Conservation (phyloP, 2,797 vertebrate genomes). For the Alectoris magna region DNA sequence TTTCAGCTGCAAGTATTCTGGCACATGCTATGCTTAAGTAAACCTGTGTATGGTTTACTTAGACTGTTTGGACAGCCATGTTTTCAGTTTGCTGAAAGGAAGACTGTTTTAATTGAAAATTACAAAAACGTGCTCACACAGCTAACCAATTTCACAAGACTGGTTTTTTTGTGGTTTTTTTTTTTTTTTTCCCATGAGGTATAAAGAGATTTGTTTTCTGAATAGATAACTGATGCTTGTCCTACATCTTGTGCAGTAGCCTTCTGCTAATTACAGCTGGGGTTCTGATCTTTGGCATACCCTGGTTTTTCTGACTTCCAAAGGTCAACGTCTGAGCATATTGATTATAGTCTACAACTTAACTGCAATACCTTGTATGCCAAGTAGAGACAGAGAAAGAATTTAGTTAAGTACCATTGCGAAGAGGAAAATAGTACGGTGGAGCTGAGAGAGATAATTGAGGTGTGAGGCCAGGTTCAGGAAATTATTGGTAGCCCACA, state of each 20-base stretch:
- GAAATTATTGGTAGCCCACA: conserved; percentile 18
- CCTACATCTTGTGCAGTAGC: neutral
- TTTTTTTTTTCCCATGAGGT: neutral
- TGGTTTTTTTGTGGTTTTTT: neutral
- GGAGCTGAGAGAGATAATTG: conserved; percentile 5
- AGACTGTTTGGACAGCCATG: neutral
- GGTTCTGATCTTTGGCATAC: neutral
- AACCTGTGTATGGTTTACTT: neutral
- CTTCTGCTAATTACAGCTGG: neutral
- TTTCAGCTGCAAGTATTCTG: neutral
- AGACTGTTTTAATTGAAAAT: neutral
- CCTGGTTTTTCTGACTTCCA: neutral
- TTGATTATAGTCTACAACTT: neutral
- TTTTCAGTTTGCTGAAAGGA: neutral
- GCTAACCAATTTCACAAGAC: neutral
- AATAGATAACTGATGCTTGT: neutral
- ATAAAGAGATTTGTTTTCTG: neutral
- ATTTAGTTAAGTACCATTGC: neutral
- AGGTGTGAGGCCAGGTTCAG: neutral
- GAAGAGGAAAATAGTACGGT: neutral
- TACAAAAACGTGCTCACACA: neutral
- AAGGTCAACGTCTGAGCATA: neutral
- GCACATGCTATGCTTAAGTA: neutral
- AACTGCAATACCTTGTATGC: neutral
- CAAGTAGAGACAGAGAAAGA: neutral